Evolutionary conservation across 2,888 invertebrate genomes (phyloP).

Genomic region (Xestia ashworthii): DNA sequence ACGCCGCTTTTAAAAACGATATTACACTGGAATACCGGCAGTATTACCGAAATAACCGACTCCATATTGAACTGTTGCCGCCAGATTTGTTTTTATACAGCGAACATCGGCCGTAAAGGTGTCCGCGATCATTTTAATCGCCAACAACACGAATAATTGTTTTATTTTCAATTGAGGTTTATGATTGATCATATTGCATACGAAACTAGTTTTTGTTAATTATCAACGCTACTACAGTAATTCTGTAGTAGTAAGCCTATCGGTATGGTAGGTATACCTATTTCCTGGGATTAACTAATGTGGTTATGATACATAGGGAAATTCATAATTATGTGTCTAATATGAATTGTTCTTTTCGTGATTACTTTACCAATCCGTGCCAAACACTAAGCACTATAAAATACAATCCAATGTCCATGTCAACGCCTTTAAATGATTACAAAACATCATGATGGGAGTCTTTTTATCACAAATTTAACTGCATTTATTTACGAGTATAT

Average conservation of each 20-base stretch:
- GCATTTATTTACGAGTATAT: not conserved
- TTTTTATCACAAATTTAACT: constrained; percentile 6
- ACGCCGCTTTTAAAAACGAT: constrained; percentile 83
- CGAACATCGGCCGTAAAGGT: constrained; percentile 75
- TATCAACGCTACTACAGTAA: not conserved
- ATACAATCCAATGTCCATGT: not conserved
- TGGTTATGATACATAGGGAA: not conserved
- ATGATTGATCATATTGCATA: constrained; percentile 46
- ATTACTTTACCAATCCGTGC: not conserved
- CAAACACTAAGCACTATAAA: not conserved
- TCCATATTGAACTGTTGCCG: constrained; percentile 82
- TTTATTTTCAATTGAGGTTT: constrained; percentile 72
- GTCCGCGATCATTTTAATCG: constrained; percentile 78
- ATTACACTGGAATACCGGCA: constrained; percentile 77
- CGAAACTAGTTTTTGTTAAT: constrained; percentile 26
- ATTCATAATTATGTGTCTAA: not conserved
- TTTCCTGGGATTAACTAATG: not conserved
- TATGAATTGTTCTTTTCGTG: not conserved
- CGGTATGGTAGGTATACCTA: not conserved
- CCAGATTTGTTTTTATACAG: constrained; percentile 82
- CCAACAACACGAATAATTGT: constrained; percentile 71
- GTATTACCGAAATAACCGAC: constrained; percentile 83
- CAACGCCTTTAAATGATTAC: not conserved
- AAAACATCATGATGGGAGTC: constrained; percentile 15
- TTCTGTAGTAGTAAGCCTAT: not conserved